Base-by-base conservation (phyloP, 2,113 vertebrate genomes). In the Nyctibius bracteatus region DNA sequence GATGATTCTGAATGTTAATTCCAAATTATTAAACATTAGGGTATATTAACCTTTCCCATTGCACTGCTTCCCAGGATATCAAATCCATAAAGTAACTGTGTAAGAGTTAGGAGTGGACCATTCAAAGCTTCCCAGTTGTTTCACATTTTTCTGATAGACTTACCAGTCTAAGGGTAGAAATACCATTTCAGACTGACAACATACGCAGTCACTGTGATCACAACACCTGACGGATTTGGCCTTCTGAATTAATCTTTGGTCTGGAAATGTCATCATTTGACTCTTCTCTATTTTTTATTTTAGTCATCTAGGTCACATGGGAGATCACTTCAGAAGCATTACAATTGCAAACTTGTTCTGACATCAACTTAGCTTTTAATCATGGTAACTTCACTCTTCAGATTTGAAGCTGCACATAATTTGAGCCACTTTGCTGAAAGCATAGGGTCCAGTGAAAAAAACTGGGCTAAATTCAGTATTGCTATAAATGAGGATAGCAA, bases 181-280 rank as follows among this genome's bases (percentile, higher is more conserved):
- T 12, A 74, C 7, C 12, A 24, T 51, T 74, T 94, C 55, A 89
- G 77, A 23, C 25, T 90, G 94, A 74, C 43, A 91, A 81, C 30
- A 54, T 11, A 81, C 0, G 0, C 39, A 78, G 72, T 25, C 43
- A 81, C 33, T 0, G 0, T 46, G 59, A 91, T 70, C 51, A 63
- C 31, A 78, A 2, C 33, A 89, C 37, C 65, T 86, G 77, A 81
- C 73, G 91, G 68, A 71, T 74, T 14, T 71, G 55, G 46, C 18
- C 70, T 79, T 39, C 37, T 89, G 68, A 87, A 65, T 75, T 82
- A 86, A 78, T 84, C 57, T 81, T 46, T 81, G 87, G 20, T 61
- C 77, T 89, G 57, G 52, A 93, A 81, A 81, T 39, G 39, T 59
- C 65, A 84, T 13, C 75, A 81, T 84, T 70, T 87, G 63, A 94